Evolutionary conservation across 2,797 vertebrate genomes (phyloP).

Genomic region (Odontamblyopus lacepedii): DNA sequence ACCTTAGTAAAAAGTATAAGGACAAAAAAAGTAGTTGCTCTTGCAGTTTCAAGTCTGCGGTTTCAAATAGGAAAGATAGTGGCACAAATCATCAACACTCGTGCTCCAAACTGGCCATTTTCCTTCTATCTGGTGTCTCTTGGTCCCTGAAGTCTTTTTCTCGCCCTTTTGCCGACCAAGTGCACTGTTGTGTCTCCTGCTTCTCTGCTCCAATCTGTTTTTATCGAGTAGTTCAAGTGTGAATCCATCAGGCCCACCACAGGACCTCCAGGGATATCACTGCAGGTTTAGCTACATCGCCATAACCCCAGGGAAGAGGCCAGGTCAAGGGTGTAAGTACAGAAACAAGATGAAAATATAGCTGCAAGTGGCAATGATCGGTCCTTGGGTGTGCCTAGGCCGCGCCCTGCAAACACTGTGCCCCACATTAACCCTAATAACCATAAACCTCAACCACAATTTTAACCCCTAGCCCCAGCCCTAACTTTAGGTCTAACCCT

Average conservation of each 20-base stretch:
- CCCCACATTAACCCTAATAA: too few relatives aligned
- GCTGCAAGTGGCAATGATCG: too few relatives aligned
- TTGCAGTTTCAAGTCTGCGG: neutral
- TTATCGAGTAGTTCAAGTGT: conserved; percentile 42
- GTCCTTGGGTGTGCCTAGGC: too few relatives aligned
- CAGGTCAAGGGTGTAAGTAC: conserved; percentile 11
- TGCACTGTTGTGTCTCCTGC: conserved; percentile 24
- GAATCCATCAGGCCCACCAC: conserved; percentile 43
- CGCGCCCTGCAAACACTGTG: too few relatives aligned
- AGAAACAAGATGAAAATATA: neutral
- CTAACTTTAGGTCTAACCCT: too few relatives aligned
- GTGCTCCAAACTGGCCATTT: neutral
- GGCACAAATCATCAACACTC: neutral
- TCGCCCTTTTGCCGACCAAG: conserved; percentile 17
- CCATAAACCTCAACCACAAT: too few relatives aligned
- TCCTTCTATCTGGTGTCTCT: neutral
- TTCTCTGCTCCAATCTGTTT: conserved; percentile 19
- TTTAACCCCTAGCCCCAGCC: too few relatives aligned
- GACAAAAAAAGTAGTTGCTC: neutral
- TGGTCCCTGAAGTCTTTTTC: conserved; percentile 10
- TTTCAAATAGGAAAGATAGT: neutral
- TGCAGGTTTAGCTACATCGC: conserved; percentile 13
- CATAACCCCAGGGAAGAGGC: conserved; percentile 8
- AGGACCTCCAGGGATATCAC: conserved; percentile 34
- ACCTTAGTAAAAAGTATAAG: too few relatives aligned